phyloP scores from a whole-genome alignment of 2,797 vertebrate species.

The Danio tinwini region DNA sequence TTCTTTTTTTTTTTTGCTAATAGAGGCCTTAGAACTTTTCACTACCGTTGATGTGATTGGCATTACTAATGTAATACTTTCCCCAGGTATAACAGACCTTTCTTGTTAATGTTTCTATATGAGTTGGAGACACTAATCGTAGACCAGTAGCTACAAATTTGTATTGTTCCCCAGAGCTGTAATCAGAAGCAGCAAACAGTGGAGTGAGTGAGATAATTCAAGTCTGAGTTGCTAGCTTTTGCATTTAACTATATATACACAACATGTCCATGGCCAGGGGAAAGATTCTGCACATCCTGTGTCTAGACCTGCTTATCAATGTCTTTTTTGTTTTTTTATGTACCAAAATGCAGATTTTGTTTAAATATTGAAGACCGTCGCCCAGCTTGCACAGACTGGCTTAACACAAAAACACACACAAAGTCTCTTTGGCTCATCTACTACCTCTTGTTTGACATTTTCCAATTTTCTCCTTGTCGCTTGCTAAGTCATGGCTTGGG shows the following conservation, averaged over 20 bases:
- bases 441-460: constrained; percentile 55
- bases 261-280: background rate
- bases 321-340: background rate
- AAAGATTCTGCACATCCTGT: background rate
- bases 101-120: background rate
- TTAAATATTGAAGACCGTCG: background rate
- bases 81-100: background rate
- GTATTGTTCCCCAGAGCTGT: background rate
- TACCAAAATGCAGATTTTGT: background rate
- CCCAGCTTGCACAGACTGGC: background rate
- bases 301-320: background rate
- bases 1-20: too few species aligned
- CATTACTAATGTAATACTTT: background rate
- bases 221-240: background rate
- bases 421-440: constrained; percentile 37
- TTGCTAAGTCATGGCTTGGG: constrained; percentile 53
- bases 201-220: background rate
- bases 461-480: constrained; percentile 56
- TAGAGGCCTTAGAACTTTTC: background rate
- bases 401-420: too few species aligned
- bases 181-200: background rate
- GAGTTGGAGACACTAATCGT: background rate
- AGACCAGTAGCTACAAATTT: background rate
- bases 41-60: background rate
- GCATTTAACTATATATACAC: background rate